These are phyloP conservation scores for Drosophila bocqueti DNA, from an alignment of 1,140 invertebrate species.

Conservation along the genomic window DNA sequence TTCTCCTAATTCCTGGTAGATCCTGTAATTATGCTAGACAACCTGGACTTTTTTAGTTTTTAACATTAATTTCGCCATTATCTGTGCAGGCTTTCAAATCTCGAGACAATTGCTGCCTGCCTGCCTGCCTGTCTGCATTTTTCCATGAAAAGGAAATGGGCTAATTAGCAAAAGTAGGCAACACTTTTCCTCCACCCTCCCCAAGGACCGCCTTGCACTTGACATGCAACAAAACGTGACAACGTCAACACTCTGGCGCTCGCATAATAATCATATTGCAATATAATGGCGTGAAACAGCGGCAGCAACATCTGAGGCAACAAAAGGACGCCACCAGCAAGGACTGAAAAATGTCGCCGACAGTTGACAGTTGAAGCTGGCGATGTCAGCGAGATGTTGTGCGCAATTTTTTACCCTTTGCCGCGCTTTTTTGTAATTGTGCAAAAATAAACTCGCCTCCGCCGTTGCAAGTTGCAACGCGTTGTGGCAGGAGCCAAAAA, in stretches of 20 bases:
- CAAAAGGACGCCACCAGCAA: conserved; percentile 46
- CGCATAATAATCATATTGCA: conserved; percentile 83
- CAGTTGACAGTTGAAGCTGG: conserved; percentile 77
- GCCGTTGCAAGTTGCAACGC: neutral
- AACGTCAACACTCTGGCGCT: conserved; percentile 77
- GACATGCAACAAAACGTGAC: conserved; percentile 78
- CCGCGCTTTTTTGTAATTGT: conserved; percentile 75
- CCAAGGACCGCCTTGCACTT: conserved; percentile 54
- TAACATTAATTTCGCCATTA: neutral
- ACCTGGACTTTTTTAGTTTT: neutral
- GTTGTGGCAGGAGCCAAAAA: conserved; percentile 53
- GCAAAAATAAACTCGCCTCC: conserved; percentile 72
- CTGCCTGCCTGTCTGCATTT: neutral
- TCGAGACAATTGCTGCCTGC: conserved; percentile 6
- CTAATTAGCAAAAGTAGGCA: conserved; percentile 63
- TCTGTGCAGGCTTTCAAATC: conserved; percentile 4
- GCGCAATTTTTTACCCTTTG: conserved; percentile 45
- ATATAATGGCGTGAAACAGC: conserved; percentile 78
- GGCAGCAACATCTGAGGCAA: conserved; percentile 52
- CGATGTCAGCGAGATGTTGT: conserved; percentile 46
- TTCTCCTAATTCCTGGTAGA: neutral
- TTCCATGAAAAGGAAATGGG: conserved; percentile 46
- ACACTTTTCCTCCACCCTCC: conserved; percentile 3
- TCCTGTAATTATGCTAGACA: neutral
- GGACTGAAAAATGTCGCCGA: conserved; percentile 58